These are phyloP conservation scores for Lophotriccus pileatus DNA, from an alignment of 2,797 vertebrate species.

Conservation along the genomic window DNA sequence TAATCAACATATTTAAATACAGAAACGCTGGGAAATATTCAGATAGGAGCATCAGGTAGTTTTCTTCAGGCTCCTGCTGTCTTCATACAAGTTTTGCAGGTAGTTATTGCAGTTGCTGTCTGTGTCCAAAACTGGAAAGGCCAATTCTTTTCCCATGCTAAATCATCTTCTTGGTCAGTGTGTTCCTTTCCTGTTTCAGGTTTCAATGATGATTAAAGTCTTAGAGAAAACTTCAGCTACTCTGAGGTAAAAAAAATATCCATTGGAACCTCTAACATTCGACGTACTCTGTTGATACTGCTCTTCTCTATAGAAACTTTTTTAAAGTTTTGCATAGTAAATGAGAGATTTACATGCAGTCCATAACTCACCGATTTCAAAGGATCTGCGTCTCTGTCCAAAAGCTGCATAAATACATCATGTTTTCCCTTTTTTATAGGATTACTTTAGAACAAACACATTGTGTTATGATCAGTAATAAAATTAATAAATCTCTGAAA, in stretches of 20 bases:
- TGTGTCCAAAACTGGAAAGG: neutral
- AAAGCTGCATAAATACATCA: neutral
- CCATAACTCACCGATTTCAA: slow-evolving; percentile 14
- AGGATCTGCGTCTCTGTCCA: neutral
- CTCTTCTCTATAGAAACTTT: neutral
- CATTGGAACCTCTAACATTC: neutral
- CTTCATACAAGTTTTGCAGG: neutral
- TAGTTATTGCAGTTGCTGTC: neutral
- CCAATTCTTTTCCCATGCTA: neutral
- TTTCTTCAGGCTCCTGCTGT: neutral
- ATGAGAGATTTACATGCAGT: neutral
- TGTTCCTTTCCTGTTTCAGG: neutral
- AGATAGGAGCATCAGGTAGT: neutral
- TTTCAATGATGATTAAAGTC: neutral
- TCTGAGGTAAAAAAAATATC: neutral
- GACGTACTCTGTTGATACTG: neutral
- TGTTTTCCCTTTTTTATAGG: slow-evolving; percentile 12
- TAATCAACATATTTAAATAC: neutral
- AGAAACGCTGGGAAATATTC: slow-evolving; percentile 1
- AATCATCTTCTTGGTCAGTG: neutral
- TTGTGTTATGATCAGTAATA: slow-evolving; percentile 27
- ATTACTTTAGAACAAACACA: slow-evolving; percentile 26
- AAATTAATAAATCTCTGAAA: slow-evolving; percentile 49
- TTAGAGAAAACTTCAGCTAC: neutral
- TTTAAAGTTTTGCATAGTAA: neutral